Conservation (phyloP, 2,113 vertebrate species). For the Muntiacus muntjak region DNA sequence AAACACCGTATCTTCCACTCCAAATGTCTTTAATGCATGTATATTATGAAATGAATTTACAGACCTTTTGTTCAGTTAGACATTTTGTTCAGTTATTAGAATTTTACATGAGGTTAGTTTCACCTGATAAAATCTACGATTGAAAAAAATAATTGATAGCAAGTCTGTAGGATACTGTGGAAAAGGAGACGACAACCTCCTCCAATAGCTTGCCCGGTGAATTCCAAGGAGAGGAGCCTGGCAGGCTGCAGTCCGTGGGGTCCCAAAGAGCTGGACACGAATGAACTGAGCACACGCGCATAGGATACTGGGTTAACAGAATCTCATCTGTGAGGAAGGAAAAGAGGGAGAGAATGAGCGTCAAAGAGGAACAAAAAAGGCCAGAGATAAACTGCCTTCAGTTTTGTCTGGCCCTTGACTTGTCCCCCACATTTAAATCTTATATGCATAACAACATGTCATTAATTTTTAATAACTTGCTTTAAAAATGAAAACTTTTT, state of each 20-base stretch:
- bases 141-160: not conserved
- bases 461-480: not conserved
- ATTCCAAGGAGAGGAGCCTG: not conserved
- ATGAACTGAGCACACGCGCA: fast-evolving
- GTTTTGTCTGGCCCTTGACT: not conserved
- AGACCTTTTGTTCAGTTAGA: not conserved
- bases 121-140: not conserved
- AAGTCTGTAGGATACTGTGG: not conserved
- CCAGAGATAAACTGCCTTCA: not conserved
- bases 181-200: not conserved
- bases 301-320: not conserved
- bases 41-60: not conserved
- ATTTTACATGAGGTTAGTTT: not conserved
- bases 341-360: not conserved
- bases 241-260: not conserved
- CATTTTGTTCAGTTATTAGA: not conserved
- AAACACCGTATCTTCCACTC: not conserved
- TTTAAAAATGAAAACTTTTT: not conserved
- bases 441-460: not conserved
- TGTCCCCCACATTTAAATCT: not conserved
- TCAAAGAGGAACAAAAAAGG: fast-evolving
- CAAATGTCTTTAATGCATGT: not conserved
- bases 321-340: not conserved
- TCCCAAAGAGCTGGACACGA: not conserved
- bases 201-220: not conserved